Evolutionary conservation across 1,140 invertebrate genomes (phyloP).

Genomic region (Caenorhabditis briggsae): DNA sequence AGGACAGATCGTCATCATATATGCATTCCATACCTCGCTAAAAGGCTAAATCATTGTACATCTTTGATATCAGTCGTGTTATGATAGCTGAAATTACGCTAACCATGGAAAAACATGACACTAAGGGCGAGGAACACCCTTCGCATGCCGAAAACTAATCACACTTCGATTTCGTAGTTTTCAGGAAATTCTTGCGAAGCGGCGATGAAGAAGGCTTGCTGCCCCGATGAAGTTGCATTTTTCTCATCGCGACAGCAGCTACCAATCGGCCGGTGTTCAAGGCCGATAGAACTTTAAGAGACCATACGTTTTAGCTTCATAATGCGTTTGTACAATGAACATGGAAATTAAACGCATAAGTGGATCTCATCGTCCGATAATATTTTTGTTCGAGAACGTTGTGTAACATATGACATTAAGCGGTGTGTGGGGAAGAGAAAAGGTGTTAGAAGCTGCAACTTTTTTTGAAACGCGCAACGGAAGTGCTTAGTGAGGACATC

Average conservation of each 20-base stretch:
- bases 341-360: conserved; percentile 30
- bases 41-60: conserved; percentile 37
- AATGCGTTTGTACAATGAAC: conserved; percentile 39
- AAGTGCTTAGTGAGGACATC: background rate
- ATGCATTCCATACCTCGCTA: conserved; percentile 23
- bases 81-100: conserved; percentile 36
- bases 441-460: too few species aligned
- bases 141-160: conserved; percentile 9
- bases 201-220: background rate
- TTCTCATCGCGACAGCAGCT: background rate
- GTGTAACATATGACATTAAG: background rate
- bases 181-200: conserved; percentile 32
- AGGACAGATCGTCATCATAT: background rate
- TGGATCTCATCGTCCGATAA: conserved; percentile 42
- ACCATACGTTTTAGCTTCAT: conserved; percentile 42
- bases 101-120: background rate
- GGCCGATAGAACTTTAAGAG: conserved; percentile 49
- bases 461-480: background rate
- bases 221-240: background rate
- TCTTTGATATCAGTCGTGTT: conserved; percentile 45
- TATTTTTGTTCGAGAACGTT: conserved; percentile 29
- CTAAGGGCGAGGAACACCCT: background rate
- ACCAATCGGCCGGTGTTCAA: background rate
- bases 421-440: background rate
- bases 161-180: conserved; percentile 19